Conservation (phyloP, 2,113 vertebrate species). For the Dipodomys spectabilis region DNA sequence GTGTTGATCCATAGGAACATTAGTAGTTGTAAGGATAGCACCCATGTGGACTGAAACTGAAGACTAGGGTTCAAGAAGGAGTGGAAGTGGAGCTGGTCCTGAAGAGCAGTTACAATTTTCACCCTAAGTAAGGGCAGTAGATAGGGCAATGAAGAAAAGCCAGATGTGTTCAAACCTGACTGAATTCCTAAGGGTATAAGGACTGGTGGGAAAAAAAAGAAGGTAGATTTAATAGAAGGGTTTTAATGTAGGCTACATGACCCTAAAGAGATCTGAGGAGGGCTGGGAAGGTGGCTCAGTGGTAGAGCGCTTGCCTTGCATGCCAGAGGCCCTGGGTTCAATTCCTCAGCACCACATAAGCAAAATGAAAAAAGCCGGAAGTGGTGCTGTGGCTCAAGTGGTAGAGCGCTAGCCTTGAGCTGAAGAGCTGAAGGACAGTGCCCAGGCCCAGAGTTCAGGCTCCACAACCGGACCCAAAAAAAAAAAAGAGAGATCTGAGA, state of each 20-base stretch:
- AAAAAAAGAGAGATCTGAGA: neutral
- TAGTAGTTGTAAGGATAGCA: constrained; percentile 14
- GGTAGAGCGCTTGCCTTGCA: too few species aligned
- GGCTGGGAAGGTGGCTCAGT: too few species aligned
- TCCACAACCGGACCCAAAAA: too few species aligned
- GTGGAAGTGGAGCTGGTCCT: constrained; percentile 37
- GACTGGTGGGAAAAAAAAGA: neutral
- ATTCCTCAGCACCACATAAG: too few species aligned
- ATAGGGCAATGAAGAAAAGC: neutral
- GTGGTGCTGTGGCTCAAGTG: too few species aligned
- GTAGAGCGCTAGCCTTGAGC: too few species aligned
- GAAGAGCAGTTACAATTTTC: constrained; percentile 34
- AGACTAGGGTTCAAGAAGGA: constrained; percentile 21
- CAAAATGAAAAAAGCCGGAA: too few species aligned
- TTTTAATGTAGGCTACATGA: neutral
- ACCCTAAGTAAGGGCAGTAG: neutral
- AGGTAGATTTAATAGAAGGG: neutral
- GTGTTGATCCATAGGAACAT: neutral
- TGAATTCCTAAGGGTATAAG: neutral
- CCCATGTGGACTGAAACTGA: neutral
- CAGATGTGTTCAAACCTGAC: constrained; percentile 30
- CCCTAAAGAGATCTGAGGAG: neutral
- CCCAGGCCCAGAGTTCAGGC: too few species aligned
- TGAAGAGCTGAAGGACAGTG: too few species aligned
- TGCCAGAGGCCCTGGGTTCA: too few species aligned